Conservation (phyloP, 2,888 invertebrate genomes). For the Stegana nigrithorax region DNA sequence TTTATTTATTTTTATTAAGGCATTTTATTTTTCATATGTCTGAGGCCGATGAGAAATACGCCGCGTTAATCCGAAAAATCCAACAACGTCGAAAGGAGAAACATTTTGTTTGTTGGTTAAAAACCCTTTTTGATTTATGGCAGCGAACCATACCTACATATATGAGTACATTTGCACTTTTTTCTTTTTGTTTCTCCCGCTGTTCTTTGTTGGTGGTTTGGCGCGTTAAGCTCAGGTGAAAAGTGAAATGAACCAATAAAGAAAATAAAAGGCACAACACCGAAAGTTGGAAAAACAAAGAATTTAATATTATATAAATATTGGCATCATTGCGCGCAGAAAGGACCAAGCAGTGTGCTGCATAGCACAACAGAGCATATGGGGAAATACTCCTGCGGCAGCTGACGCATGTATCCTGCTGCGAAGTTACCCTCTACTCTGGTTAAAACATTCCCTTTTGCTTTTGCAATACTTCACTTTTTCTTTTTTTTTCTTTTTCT, state of each 20-base stretch:
- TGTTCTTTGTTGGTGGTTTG: background rate
- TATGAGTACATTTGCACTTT: background rate
- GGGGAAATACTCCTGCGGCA: slow-evolving; percentile 7
- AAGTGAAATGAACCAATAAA: background rate
- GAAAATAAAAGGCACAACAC: no score
- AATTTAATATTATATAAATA: no score
- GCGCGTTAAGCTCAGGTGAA: slow-evolving; percentile 1
- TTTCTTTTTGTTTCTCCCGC: no score
- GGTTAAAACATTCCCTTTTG: background rate
- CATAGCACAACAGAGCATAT: background rate
- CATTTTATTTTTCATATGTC: background rate
- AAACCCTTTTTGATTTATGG: background rate
- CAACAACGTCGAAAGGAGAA: no score
- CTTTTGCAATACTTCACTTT: background rate
- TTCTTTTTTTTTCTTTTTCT: background rate
- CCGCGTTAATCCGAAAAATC: background rate
- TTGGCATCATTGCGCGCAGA: no score
- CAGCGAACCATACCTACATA: no score
- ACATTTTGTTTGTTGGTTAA: background rate
- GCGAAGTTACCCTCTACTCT: background rate
- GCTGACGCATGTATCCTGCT: slow-evolving; percentile 2
- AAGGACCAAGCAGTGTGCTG: no score
- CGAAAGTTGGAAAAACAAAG: no score
- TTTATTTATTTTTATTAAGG: slow-evolving; percentile 11
- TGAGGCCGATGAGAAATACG: background rate